Evolutionary conservation across 2,888 invertebrate species (phyloP).

Genomic region (Caenorhabditis becei): DNA sequence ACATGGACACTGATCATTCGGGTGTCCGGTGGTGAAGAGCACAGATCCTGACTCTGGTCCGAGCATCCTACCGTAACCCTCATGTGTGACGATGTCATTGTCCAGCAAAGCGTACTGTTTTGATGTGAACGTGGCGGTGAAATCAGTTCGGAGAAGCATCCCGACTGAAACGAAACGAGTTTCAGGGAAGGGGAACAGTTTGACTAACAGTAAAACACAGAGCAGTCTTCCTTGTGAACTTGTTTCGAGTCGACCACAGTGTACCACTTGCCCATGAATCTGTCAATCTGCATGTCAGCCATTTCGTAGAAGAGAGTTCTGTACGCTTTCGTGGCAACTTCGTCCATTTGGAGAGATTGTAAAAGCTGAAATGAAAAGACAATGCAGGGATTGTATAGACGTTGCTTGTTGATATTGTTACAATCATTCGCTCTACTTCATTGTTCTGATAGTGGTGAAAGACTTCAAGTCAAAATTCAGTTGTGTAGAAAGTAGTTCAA

Average conservation of each 20-base stretch:
- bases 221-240: constrained; percentile 78
- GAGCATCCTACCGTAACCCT: constrained; percentile 76
- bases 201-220: constrained; percentile 75
- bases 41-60: constrained; percentile 80
- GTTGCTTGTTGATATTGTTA: too few relatives aligned
- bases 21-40: constrained; percentile 77
- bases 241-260: constrained; percentile 79
- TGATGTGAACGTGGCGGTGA: constrained; percentile 75
- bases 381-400: background rate
- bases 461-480: too few relatives aligned
- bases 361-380: constrained; percentile 70
- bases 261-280: constrained; percentile 80
- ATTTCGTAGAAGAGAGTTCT: constrained; percentile 76
- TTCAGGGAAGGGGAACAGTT: background rate
- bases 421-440: too few relatives aligned
- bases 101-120: constrained; percentile 68
- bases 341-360: constrained; percentile 76
- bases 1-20: constrained; percentile 80
- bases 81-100: constrained; percentile 63
- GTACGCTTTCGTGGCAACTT: constrained; percentile 78
- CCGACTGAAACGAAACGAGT: constrained; percentile 65
- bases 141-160: constrained; percentile 66
- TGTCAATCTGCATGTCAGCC: constrained; percentile 78
- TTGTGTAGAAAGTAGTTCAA: too few relatives aligned
- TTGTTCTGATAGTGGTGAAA: too few relatives aligned